Evolutionary conservation across 2,797 vertebrate genomes (phyloP).

Genomic region (Semaprochilodus insignis): DNA sequence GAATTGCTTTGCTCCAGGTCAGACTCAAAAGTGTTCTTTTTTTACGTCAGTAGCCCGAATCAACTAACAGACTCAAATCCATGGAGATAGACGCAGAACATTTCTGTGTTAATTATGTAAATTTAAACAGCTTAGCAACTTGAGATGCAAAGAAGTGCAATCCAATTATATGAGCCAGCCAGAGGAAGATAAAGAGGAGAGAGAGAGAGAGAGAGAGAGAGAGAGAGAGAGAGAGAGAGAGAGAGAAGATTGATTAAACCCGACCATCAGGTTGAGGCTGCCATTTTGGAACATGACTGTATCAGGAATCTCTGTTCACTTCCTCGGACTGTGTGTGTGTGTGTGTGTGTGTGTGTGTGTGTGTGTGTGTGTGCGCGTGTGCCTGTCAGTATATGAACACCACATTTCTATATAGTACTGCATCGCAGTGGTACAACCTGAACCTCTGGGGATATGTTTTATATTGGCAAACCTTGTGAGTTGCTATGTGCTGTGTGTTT

Average conservation of each 20-base stretch:
- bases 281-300: conserved; percentile 55
- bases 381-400: background rate
- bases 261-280: conserved; percentile 47
- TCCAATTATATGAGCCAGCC: conserved; percentile 73
- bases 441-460: conserved; percentile 8
- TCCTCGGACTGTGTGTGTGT: background rate
- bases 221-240: conserved; percentile 43
- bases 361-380: background rate
- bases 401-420: background rate
- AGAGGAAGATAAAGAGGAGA: conserved; percentile 12
- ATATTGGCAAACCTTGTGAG: background rate
- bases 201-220: conserved; percentile 6
- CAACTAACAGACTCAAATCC: conserved; percentile 68
- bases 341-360: background rate
- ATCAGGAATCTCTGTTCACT: conserved; percentile 13
- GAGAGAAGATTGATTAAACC: conserved; percentile 21
- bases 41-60: conserved; percentile 50
- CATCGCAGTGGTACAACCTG: background rate
- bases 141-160: conserved; percentile 72
- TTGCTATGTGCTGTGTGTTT: background rate
- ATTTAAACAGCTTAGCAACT: conserved; percentile 78
- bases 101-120: conserved; percentile 78
- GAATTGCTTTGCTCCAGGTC: background rate
- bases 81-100: conserved; percentile 61
- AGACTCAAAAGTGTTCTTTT: conserved; percentile 26